Conservation (phyloP, 2,113 vertebrate genomes). For the Macquaria australasica region DNA sequence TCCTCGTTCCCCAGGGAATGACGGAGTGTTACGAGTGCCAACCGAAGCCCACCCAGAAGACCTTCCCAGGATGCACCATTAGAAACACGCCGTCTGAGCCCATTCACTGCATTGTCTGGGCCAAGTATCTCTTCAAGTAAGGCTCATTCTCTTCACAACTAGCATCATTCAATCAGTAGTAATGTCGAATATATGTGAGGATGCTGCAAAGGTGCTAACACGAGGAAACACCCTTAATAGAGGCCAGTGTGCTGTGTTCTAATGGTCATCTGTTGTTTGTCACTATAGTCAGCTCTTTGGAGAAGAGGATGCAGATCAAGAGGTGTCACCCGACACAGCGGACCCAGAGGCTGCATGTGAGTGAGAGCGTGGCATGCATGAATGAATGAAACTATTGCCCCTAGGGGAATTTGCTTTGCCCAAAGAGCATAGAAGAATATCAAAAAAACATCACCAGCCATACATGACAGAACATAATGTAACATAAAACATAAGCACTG, state of each 20-base stretch:
- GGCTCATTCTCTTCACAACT: conserved; percentile 26
- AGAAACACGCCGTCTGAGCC: conserved; percentile 98
- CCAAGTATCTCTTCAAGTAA: conserved; percentile 99
- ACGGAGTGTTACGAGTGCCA: conserved; percentile 99
- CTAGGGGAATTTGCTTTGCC: too few relatives aligned
- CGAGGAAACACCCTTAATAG: not conserved
- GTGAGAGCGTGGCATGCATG: conserved; percentile 58
- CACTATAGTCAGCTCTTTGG: conserved; percentile 93
- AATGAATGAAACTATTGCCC: too few relatives aligned
- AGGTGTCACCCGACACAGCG: conserved; percentile 97
- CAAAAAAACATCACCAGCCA: too few relatives aligned
- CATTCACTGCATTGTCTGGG: conserved; percentile 99
- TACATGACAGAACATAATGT: too few relatives aligned
- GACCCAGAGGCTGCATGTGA: conserved; percentile 98
- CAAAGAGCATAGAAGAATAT: too few relatives aligned
- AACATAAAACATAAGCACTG: too few relatives aligned
- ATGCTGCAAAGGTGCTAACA: not conserved
- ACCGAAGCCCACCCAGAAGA: conserved; percentile 98
- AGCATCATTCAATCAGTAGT: not conserved
- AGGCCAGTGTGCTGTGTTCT: not conserved
- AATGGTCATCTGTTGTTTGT: conserved; percentile 3
- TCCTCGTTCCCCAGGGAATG: conserved; percentile 85
- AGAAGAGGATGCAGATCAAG: conserved; percentile 98
- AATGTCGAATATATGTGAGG: not conserved
- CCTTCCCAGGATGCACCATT: conserved; percentile 98